Percentiles rank a stretch among this genome's conserved stretches.
phyloP scores from a whole-genome alignment of 2,797 vertebrate genomes.

The Urophycis tenuis region DNA sequence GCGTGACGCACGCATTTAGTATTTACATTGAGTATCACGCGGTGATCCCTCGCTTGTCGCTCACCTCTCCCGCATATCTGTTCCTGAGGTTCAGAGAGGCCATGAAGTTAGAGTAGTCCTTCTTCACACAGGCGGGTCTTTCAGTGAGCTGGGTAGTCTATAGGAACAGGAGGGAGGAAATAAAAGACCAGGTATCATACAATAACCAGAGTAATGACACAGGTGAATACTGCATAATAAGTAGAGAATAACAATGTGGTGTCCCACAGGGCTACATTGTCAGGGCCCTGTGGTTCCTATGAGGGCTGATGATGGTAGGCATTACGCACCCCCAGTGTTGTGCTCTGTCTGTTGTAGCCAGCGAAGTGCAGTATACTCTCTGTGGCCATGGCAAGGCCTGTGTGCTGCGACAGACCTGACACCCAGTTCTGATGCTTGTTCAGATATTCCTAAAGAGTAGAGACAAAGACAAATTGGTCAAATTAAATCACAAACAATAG shows the following conservation, averaged over 20 bases:
- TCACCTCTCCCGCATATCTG: constrained; percentile 91
- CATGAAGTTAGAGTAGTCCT: constrained; percentile 98
- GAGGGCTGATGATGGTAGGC: background rate
- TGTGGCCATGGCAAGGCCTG: constrained; percentile 92
- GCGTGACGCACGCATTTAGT: background rate
- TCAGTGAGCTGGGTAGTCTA: constrained; percentile 89
- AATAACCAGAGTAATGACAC: background rate
- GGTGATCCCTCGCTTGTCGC: background rate
- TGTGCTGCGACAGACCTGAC: constrained; percentile 91
- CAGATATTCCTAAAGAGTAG: constrained; percentile 79
- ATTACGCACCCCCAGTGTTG: constrained; percentile 81
- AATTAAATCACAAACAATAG: background rate
- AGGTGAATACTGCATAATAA: background rate
- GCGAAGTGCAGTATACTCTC: constrained; percentile 93
- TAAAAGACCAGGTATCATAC: background rate
- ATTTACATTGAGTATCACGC: background rate
- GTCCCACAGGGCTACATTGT: constrained; percentile 1
- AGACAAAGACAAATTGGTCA: constrained; percentile 3
- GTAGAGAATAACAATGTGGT: background rate
- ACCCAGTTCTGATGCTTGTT: constrained; percentile 98
- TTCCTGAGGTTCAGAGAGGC: constrained; percentile 93
- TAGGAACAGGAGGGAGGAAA: constrained; percentile 7
- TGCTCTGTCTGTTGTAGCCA: constrained; percentile 91
- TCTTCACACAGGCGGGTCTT: constrained; percentile 90
- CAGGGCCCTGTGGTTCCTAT: background rate